Conservation (phyloP, 2,888 invertebrate genomes). For the Microdon myrmicae region DNA sequence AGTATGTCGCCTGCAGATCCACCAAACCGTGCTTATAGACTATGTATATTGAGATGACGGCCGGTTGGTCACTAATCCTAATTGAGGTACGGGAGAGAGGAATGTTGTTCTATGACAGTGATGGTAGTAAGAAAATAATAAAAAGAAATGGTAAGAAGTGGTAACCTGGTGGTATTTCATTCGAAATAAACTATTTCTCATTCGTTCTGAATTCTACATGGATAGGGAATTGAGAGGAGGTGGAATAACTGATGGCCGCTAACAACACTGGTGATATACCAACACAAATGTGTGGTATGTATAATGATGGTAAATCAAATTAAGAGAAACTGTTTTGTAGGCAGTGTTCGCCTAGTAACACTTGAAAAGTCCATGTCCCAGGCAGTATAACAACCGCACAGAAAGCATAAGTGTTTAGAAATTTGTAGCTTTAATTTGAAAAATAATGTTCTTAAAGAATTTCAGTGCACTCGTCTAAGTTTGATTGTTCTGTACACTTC, state of each 20-base stretch:
- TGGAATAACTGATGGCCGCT: slow-evolving; percentile 38
- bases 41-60: background rate
- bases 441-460: no score
- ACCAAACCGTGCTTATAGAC: background rate
- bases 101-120: slow-evolving; percentile 21
- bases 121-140: slow-evolving; percentile 15
- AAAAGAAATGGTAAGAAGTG: slow-evolving; percentile 30
- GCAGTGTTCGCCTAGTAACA: no score
- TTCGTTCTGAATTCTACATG: no score
- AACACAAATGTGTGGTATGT: slow-evolving; percentile 38
- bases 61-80: slow-evolving; percentile 14
- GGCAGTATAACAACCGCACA: no score
- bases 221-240: slow-evolving; percentile 20
- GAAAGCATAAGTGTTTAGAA: no score
- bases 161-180: slow-evolving; percentile 36
- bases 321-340: slow-evolving; percentile 46
- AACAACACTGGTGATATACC: slow-evolving; percentile 1
- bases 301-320: slow-evolving; percentile 47
- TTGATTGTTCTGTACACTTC: no score
- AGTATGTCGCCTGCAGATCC: slow-evolving; percentile 11
- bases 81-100: background rate
- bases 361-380: no score
- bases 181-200: slow-evolving; percentile 2
- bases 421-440: no score
- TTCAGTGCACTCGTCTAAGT: no score